These are phyloP conservation scores for Abramis brama DNA, from an alignment of 2,113 vertebrate species.

Conservation along the genomic window DNA sequence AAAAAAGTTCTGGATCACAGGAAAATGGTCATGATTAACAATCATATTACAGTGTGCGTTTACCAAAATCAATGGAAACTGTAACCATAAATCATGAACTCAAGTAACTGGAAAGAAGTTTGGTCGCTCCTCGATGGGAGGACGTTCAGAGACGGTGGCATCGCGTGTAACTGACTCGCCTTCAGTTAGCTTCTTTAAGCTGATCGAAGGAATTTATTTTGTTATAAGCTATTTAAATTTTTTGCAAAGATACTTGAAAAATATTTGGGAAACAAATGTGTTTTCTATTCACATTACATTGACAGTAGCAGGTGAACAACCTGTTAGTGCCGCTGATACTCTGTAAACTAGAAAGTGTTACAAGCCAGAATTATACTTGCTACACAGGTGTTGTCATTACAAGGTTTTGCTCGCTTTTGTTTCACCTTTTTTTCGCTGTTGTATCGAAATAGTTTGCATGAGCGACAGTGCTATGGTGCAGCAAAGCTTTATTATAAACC, in stretches of 20 bases:
- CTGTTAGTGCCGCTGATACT: conserved; percentile 69
- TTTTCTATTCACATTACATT: conserved; percentile 54
- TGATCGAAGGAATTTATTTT: conserved; percentile 70
- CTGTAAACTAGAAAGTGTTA: conserved; percentile 71
- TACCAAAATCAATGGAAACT: conserved; percentile 64
- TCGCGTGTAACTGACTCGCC: conserved; percentile 59
- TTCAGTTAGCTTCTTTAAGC: conserved; percentile 59
- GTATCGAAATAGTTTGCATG: conserved; percentile 68
- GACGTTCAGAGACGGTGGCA: conserved; percentile 58
- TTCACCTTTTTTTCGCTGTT: conserved; percentile 65
- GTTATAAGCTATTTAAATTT: conserved; percentile 77
- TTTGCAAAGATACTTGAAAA: conserved; percentile 78
- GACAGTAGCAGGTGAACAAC: conserved; percentile 63
- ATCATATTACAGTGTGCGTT: conserved; percentile 39
- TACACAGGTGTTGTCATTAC: conserved; percentile 73
- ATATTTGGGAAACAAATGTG: conserved; percentile 72
- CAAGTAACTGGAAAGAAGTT: conserved; percentile 71
- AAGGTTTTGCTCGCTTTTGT: conserved; percentile 70
- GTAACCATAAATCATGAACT: conserved; percentile 62
- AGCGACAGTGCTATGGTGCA: conserved; percentile 68
- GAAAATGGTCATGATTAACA: conserved; percentile 17
- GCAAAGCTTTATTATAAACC: conserved; percentile 56
- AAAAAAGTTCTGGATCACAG: conserved; percentile 9
- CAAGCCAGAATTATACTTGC: conserved; percentile 71
- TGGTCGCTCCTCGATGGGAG: conserved; percentile 54